These are phyloP conservation scores for Polyergus mexicanus DNA, from an alignment of 1,140 invertebrate species.

Conservation along the genomic window DNA sequence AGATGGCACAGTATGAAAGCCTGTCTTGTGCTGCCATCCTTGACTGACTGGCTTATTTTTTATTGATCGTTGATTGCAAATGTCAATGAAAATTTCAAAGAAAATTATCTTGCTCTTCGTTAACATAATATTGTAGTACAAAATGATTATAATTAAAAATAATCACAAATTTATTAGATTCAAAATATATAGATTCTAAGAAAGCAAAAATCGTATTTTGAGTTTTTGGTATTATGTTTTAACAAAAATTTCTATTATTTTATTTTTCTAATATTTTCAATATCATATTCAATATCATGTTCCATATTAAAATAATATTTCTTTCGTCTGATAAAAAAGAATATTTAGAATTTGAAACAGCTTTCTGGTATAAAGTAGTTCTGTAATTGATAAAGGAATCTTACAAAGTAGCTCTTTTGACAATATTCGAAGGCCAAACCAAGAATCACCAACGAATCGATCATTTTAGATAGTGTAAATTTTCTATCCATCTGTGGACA, in stretches of 20 bases:
- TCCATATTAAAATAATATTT: neutral
- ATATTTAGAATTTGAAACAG: neutral
- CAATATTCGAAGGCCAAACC: conserved; percentile 18
- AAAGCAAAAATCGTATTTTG: neutral
- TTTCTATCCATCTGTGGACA: conserved; percentile 33
- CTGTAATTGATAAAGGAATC: neutral
- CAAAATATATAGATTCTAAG: neutral
- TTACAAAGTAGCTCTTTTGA: neutral
- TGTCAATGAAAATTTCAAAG: conserved; percentile 17
- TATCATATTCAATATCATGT: neutral
- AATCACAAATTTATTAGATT: neutral
- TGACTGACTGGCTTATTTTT: neutral
- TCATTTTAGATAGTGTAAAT: conserved; percentile 46
- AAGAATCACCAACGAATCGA: conserved; percentile 22
- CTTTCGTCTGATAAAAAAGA: neutral
- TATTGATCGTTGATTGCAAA: conserved; percentile 41
- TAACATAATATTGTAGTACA: neutral
- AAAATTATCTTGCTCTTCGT: conserved; percentile 3
- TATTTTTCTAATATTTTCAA: neutral
- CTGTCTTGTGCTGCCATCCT: conserved; percentile 38
- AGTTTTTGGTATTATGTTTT: neutral
- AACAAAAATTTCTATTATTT: neutral
- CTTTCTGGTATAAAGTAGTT: neutral
- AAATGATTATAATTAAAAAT: neutral
- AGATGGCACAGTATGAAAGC: conserved; percentile 26